Conservation (phyloP, 2,113 vertebrate species). For the Entelurus aequoreus region DNA sequence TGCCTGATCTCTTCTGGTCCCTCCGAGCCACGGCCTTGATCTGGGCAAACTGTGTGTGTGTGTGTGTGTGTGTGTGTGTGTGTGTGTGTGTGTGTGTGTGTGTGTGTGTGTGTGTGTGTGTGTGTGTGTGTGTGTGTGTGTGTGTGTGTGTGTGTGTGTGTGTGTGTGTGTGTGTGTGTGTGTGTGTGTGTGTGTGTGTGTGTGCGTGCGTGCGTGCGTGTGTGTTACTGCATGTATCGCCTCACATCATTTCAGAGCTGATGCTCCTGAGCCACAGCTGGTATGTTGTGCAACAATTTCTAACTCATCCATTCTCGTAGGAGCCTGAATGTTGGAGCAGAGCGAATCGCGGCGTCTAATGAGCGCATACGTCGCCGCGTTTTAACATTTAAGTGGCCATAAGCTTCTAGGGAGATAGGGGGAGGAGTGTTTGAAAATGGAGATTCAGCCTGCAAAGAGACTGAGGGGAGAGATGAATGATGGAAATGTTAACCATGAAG, state of each 20-base stretch:
- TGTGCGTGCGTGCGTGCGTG: neutral
- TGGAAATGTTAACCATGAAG: constrained; percentile 66
- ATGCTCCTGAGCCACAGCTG: constrained; percentile 84
- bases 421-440: constrained; percentile 15
- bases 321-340: constrained; percentile 70
- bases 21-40: constrained; percentile 90
- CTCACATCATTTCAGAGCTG: constrained; percentile 47
- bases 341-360: constrained; percentile 84
- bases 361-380: constrained; percentile 80
- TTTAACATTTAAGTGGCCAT: constrained; percentile 61
- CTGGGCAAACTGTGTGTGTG: constrained; percentile 78
- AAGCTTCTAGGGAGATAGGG: constrained; percentile 22
- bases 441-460: constrained; percentile 31
- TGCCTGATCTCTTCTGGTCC: constrained; percentile 86
- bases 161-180: constrained; percentile 33
- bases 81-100: constrained; percentile 1
- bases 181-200: constrained; percentile 25
- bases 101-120: constrained; percentile 10
- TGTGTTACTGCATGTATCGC: constrained; percentile 72
- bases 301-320: constrained; percentile 33
- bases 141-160: neutral
- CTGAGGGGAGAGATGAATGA: constrained; percentile 37
- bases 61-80: constrained; percentile 33
- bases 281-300: constrained; percentile 84
- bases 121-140: constrained; percentile 25